Conservation (phyloP, 2,113 vertebrate genomes). For the Meles meles region DNA sequence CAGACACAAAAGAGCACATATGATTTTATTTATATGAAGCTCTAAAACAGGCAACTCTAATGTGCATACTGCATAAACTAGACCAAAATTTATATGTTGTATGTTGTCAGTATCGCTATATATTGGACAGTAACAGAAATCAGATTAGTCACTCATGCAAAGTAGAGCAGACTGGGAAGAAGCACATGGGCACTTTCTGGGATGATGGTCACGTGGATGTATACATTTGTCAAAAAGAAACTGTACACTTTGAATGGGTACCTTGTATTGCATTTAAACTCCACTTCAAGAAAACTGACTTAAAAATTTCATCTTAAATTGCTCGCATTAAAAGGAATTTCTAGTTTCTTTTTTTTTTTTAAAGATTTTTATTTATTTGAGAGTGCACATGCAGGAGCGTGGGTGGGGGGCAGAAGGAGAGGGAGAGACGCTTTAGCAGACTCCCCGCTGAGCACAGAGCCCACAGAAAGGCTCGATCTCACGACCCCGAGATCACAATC, state of each 20-base stretch:
- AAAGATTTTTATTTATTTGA: background rate
- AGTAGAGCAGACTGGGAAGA: background rate
- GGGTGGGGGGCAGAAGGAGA: background rate
- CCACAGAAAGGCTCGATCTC: background rate
- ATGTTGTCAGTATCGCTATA: background rate
- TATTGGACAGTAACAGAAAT: background rate
- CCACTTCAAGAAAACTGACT: background rate
- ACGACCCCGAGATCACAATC: background rate
- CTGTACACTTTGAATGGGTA: background rate
- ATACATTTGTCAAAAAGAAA: background rate
- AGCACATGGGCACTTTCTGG: background rate
- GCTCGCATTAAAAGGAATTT: background rate
- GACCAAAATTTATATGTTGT: background rate
- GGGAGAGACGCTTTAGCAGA: background rate
- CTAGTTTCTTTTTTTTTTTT: background rate
- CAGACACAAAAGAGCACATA: background rate
- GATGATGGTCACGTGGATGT: background rate
- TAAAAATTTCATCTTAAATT: background rate
- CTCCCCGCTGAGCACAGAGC: background rate
- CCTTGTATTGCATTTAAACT: slow-evolving; percentile 1
- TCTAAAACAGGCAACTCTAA: background rate
- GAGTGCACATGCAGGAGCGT: background rate
- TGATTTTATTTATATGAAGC: background rate
- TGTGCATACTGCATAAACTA: background rate
- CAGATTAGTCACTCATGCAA: background rate